These are phyloP conservation scores for Germaria angustata DNA, from an alignment of 2,888 invertebrate genomes.

Conservation along the genomic window DNA sequence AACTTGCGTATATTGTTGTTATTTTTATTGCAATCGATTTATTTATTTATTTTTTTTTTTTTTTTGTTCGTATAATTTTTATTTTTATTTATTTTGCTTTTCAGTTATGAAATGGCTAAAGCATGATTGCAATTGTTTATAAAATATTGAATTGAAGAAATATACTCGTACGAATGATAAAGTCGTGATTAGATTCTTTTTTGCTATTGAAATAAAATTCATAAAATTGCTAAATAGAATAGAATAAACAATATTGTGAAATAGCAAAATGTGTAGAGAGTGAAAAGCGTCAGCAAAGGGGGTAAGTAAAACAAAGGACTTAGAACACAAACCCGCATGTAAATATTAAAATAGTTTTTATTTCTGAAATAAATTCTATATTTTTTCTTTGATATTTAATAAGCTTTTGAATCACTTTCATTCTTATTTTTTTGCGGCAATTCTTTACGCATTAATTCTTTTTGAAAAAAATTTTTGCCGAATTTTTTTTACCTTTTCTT, in stretches of 20 bases:
- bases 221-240: slow-evolving; percentile 32
- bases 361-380: too few species aligned
- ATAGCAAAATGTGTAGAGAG: background rate
- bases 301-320: background rate
- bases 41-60: slow-evolving; percentile 8
- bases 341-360: background rate
- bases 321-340: background rate
- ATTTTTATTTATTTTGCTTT: slow-evolving; percentile 37
- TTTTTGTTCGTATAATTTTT: slow-evolving; percentile 3
- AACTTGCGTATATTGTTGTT: slow-evolving; percentile 59
- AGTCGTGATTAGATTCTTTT: slow-evolving; percentile 57
- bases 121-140: slow-evolving; percentile 65
- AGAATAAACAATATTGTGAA: slow-evolving; percentile 40
- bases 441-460: too few species aligned
- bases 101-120: slow-evolving; percentile 56
- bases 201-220: slow-evolving; percentile 47
- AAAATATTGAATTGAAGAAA: slow-evolving; percentile 44
- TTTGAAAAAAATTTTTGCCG: too few species aligned
- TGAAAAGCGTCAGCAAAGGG: background rate
- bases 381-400: too few species aligned
- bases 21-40: slow-evolving; percentile 11
- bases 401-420: too few species aligned
- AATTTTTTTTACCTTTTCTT: too few species aligned
- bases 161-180: slow-evolving; percentile 37
- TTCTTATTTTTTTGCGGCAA: too few species aligned